These are phyloP conservation scores for Epizoanthus fatuus DNA, from an alignment of 92 coral and sea anemone genomes.

Conservation along the genomic window DNA sequence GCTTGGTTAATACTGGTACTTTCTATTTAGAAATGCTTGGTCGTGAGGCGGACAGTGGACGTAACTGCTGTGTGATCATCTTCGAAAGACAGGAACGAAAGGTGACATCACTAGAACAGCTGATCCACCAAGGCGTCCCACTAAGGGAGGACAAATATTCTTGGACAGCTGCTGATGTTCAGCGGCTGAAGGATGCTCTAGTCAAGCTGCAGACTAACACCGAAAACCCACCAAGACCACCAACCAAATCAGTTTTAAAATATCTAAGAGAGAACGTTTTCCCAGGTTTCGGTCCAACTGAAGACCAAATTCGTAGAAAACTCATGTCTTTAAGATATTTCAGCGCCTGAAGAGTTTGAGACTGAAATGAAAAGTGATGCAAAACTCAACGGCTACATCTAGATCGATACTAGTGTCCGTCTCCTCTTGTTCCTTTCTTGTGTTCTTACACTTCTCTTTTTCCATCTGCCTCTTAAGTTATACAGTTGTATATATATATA, in stretches of 20 bases:
- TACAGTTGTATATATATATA: too few species aligned
- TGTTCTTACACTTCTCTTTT: too few species aligned
- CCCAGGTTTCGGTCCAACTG: conserved; percentile 4
- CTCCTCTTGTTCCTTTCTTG: too few species aligned
- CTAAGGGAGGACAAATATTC: conserved; percentile 10
- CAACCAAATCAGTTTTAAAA: conserved; percentile 5
- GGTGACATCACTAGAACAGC: neutral
- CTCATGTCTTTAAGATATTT: conserved; percentile 17
- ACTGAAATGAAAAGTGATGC: neutral
- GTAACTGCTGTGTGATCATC: conserved; percentile 5
- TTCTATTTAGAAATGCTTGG: conserved; percentile 22
- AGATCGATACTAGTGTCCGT: too few species aligned
- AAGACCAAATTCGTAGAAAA: conserved; percentile 8
- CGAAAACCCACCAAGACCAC: conserved; percentile 27
- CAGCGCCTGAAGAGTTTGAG: neutral
- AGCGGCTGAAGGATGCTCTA: conserved; percentile 5
- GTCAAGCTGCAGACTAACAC: conserved; percentile 12
- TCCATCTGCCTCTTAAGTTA: too few species aligned
- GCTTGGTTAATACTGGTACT: too few species aligned
- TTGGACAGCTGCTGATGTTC: conserved; percentile 15
- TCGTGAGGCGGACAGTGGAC: conserved; percentile 14
- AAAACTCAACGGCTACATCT: too few species aligned
- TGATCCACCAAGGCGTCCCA: conserved; percentile 12
- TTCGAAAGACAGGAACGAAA: neutral
- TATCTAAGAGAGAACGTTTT: conserved; percentile 14